Evolutionary conservation across 2,797 vertebrate genomes (phyloP), one percentile per base, ranked within the genome.

Genomic region (Siniperca obscura): DNA sequence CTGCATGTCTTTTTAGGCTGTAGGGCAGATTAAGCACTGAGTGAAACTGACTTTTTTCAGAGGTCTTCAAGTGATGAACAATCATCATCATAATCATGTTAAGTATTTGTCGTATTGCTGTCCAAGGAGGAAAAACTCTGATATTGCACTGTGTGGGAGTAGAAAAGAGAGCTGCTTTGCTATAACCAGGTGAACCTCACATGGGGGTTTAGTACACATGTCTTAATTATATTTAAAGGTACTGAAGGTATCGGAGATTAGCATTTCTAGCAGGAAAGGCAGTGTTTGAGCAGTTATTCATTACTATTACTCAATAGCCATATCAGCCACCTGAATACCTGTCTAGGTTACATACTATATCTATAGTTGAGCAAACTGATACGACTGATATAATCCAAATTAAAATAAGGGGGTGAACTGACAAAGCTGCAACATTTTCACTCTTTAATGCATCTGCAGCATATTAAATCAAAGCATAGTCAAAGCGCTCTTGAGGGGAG

Each of bases 271-370:
- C 82, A 81, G 59, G 59, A 82, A 82, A 89, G 89, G 87, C 88
- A 92, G 90, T 90, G 89, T 85, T 78, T 82, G 59, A 56, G 89
- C 87, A 91, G 70, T 74, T 84, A 80, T 62, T 73, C 6, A 38
- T 74, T 70, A 61, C 60, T 70, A 40, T 70, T 52, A 59, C 81
- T 84, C n/a, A 78, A 48, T 56, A 76, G 61, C 67, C 53, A 80
- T 34, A 71, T 65, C 57, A 83, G 70, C 69, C 62, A 73, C 57
- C 19, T 83, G 30, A 76, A 85, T 79, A 65, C 17, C 38, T 60
- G 44, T 70, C 21, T 40, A 40, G n/a, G 55, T 57, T 76, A 65
- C 40, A 62, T 74, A 65, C 8, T 57, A 12, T 52, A 22, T 53
- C 11, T 40, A 22, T 14, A 44, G n/a, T 25, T 64, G 12, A 70